Conservation (phyloP, 1,140 invertebrate genomes). For the Asbolus verrucosus region DNA sequence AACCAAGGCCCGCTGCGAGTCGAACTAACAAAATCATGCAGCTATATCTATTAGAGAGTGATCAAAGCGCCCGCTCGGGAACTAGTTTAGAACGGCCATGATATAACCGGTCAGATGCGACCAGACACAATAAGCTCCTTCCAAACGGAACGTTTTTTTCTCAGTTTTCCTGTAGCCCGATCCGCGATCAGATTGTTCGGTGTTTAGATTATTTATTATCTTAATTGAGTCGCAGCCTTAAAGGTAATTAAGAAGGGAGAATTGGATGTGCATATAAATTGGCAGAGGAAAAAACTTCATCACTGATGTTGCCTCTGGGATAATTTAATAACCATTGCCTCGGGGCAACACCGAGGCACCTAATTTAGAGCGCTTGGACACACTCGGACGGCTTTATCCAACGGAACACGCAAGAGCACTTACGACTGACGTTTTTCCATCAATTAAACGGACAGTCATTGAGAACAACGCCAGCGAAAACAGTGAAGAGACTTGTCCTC, state of each 20-base stretch:
- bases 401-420: slow-evolving; percentile 27
- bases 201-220: background rate
- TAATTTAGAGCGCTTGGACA: slow-evolving; percentile 6
- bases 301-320: background rate
- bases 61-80: slow-evolving; percentile 51
- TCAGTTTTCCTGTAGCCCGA: slow-evolving; percentile 7
- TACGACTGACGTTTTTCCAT: slow-evolving; percentile 22
- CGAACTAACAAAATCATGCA: slow-evolving; percentile 55
- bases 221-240: slow-evolving; percentile 3
- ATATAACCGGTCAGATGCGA: slow-evolving; percentile 29
- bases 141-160: slow-evolving; percentile 6
- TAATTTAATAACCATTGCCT: no score
- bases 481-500: slow-evolving; percentile 34
- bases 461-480: background rate
- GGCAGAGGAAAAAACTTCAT: background rate
- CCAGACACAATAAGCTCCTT: slow-evolving; percentile 27
- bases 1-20: slow-evolving; percentile 51
- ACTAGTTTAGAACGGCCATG: slow-evolving; percentile 49
- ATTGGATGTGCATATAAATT: background rate
- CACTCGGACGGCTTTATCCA: slow-evolving; percentile 13
- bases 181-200: background rate
- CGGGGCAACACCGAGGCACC: background rate
- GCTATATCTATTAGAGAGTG: slow-evolving; percentile 53
- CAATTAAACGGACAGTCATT: slow-evolving; percentile 24
- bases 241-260: background rate